Base-by-base conservation (phyloP, 2,113 vertebrate species). In the Oreotrochilus melanogaster region DNA sequence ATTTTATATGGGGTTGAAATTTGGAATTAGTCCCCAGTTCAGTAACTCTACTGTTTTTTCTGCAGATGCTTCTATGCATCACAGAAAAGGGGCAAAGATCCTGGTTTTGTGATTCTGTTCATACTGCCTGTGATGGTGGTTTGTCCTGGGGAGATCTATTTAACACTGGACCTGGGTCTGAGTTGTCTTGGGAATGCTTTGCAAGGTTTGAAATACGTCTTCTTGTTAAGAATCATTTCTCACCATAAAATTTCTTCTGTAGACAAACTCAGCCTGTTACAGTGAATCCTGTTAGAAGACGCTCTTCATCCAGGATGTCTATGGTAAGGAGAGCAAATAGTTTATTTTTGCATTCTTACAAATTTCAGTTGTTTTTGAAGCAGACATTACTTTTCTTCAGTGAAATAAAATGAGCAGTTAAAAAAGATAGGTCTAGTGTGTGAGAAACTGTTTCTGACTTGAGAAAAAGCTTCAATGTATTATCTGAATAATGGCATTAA, bases 251-350 rank as follows among this genome's bases (percentile, higher is more conserved):
- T 76, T 79, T 96, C 30, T 92, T 94, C 95, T 94, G 14, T 91
- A 99, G 99, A 82, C 99, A 99, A 98, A 98, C 98, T 10, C 99
- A 99, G 96, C 96, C 98, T 0, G 78, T 98, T 83, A 97, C 98
- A 19, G 98, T 99, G 90, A 99, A 99, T 97, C 98, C 98, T 57
- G 97, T 99, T 88, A 98, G 99, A 96, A 98, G 99, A 72, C 97
- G 99, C 48, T 99, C 99, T 11, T 99, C 99, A 1, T 99, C 99
- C 11, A 98, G 99, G 96, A 97, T 99, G 90, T 99, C 99, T 95
- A 98, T 99, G 99, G 99, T 99, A 98, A 98, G 98, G 69, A 86
- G 11, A 75, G 31, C 33, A 92, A 92, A 64, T 23, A 43, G 53
- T 67, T 51, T 53, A 10, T 23, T 7, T 22, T 65, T 84, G 8